phyloP scores from a whole-genome alignment of 2,888 invertebrate species.

The Eremobia ochroleuca region DNA sequence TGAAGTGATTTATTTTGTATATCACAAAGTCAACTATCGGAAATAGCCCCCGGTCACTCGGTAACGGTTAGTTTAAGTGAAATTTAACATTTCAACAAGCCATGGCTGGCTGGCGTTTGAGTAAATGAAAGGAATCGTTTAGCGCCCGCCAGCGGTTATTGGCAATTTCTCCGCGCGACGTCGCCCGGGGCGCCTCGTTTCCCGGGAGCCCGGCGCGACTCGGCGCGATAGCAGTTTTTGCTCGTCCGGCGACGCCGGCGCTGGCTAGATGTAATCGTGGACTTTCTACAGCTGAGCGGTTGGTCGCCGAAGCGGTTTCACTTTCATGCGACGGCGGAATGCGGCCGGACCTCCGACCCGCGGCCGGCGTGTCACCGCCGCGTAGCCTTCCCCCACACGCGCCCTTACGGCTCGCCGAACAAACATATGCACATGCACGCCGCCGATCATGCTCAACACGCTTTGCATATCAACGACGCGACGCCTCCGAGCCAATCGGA shows the following conservation, averaged over 20 bases:
- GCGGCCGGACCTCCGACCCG: slow-evolving; percentile 90
- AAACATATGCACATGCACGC: slow-evolving; percentile 61
- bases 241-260: slow-evolving; percentile 82
- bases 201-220: slow-evolving; percentile 83
- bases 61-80: slow-evolving; percentile 79
- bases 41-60: slow-evolving; percentile 74
- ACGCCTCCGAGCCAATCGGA: slow-evolving; percentile 67
- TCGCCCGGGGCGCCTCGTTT: slow-evolving; percentile 85
- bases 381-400: slow-evolving; percentile 69
- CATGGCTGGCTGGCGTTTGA: slow-evolving; percentile 70
- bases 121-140: slow-evolving; percentile 84
- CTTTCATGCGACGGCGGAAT: slow-evolving; percentile 89
- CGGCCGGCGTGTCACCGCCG: slow-evolving; percentile 78
- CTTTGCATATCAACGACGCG: slow-evolving; percentile 76
- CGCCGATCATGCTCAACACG: slow-evolving; percentile 64
- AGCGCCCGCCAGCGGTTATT: slow-evolving; percentile 78
- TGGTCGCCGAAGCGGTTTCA: slow-evolving; percentile 86
- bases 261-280: slow-evolving; percentile 87
- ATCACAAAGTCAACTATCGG: slow-evolving; percentile 71
- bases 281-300: slow-evolving; percentile 90
- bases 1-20: slow-evolving; percentile 72
- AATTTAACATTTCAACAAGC: slow-evolving; percentile 78
- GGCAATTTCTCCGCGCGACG: slow-evolving; percentile 81
- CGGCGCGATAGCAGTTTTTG: slow-evolving; percentile 87
- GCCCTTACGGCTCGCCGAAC: slow-evolving; percentile 56